Evolutionary conservation across 2,797 vertebrate species (phyloP).

Genomic region (Lacerta viridis): DNA sequence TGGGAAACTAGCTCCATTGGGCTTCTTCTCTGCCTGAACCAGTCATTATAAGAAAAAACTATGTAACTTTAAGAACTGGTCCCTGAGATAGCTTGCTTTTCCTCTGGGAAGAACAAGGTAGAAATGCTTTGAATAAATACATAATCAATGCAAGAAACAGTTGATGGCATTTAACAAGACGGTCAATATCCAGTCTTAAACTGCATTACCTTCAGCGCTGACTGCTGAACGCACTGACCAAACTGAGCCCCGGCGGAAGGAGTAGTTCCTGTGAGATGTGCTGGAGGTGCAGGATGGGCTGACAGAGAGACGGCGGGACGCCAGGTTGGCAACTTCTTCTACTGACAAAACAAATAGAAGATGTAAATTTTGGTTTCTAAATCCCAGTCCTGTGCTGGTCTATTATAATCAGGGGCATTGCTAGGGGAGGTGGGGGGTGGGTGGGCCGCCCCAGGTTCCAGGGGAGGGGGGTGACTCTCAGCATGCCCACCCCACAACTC

Average conservation of each 20-base stretch:
- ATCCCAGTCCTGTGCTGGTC: constrained; percentile 4
- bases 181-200: neutral
- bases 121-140: neutral
- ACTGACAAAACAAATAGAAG: constrained; percentile 84
- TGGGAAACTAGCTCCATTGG: too few relatives aligned
- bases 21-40: neutral
- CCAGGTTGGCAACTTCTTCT: constrained; percentile 99
- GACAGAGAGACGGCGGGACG: constrained; percentile 95
- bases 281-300: constrained; percentile 98
- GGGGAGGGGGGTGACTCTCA: too few relatives aligned
- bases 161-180: neutral
- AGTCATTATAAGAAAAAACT: neutral
- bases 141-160: constrained; percentile 3
- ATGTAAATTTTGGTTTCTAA: constrained; percentile 72
- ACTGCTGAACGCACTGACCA: constrained; percentile 96
- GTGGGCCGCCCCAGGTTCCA: too few relatives aligned
- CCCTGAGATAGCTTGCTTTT: neutral
- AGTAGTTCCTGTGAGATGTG: constrained; percentile 97
- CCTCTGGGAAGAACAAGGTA: neutral
- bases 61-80: neutral
- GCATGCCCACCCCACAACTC: too few relatives aligned
- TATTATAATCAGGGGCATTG: too few relatives aligned
- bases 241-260: constrained; percentile 95
- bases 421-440: too few relatives aligned
- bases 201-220: constrained; percentile 92